Base-by-base conservation (phyloP, 2,113 vertebrate species). In the Rhodinocichla rosea region DNA sequence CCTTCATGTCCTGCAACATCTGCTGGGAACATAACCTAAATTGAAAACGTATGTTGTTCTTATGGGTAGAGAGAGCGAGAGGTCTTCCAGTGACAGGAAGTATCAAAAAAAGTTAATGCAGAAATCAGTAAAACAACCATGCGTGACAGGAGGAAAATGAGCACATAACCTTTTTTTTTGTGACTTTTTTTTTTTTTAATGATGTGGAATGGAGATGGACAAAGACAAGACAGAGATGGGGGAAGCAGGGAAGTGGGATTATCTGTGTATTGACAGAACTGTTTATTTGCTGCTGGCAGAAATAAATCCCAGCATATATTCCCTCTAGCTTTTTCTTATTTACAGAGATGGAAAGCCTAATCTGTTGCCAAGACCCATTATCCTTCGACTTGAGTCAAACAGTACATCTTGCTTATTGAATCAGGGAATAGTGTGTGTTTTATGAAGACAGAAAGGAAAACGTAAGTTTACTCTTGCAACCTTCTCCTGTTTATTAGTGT, bases 21-120 rank as follows among this genome's bases (percentile, higher is more conserved):
- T 97, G 96, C 87, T 96, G 90, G 91, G 95, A 97, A 96, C 89
- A 95, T 57, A 97, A 88, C 95, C 74, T 97, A 98, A 98, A 98
- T 96, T 96, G 94, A 94, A 98, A 98, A 97, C 87, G 42, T 97
- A 94, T 96, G 97, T 49, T 95, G 73, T 67, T 63, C 27, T 84
- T 69, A 76, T 59, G 62, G 47, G 62, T 83, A 96, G 84, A 59
- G 89, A 69, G 74, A 84, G 30, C 30, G 71, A 95, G 79, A 86
- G 39, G 45, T 90, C 90, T 94, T 95, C 50, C 30, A 95, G 70
- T 96, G 93, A 87, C 93, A 97, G 87, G 94, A 97, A 96, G 68
- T 71, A 92, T 95, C 83, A 89, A 84, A 87, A 96, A 93, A 93
- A 85, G 69, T 81, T 91, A 97, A 94, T 96, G 64, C 76, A 84